phyloP scores from a whole-genome alignment of 2,797 vertebrate genomes.

The Mormyrus proboscirostris region DNA sequence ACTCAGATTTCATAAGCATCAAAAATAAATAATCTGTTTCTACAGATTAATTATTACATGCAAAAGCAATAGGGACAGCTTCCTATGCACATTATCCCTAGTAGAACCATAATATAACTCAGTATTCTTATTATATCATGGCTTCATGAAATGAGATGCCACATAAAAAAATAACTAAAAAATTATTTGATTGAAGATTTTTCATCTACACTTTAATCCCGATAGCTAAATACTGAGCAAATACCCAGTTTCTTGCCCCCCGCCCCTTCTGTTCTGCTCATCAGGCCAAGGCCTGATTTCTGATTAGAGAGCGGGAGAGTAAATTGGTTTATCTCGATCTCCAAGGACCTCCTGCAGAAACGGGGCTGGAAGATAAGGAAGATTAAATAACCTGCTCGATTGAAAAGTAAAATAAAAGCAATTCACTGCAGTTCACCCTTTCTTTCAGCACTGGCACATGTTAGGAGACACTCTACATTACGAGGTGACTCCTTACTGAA shows the following conservation, averaged over 20 bases:
- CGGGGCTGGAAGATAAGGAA: background rate
- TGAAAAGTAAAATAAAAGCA: slow-evolving; percentile 23
- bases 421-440: slow-evolving; percentile 1
- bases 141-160: background rate
- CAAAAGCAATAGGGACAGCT: background rate
- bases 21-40: background rate
- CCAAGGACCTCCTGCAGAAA: slow-evolving; percentile 11
- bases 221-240: background rate
- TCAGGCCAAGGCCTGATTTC: slow-evolving; percentile 39
- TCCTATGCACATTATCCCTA: background rate
- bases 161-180: background rate
- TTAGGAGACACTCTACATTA: background rate
- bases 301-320: slow-evolving; percentile 49
- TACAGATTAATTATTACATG: background rate
- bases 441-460: background rate
- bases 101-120: background rate
- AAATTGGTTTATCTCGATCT: slow-evolving; percentile 53
- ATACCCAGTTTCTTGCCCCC: background rate
- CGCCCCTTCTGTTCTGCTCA: slow-evolving; percentile 27
- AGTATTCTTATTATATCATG: background rate
- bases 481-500: background rate
- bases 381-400: slow-evolving; percentile 10
- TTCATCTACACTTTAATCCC: background rate
- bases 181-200: background rate
- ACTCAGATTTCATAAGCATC: background rate